Percentiles rank a stretch among this genome's conserved stretches.
phyloP scores from a whole-genome alignment of 2,797 vertebrate genomes.

The Champsocephalus gunnari region DNA sequence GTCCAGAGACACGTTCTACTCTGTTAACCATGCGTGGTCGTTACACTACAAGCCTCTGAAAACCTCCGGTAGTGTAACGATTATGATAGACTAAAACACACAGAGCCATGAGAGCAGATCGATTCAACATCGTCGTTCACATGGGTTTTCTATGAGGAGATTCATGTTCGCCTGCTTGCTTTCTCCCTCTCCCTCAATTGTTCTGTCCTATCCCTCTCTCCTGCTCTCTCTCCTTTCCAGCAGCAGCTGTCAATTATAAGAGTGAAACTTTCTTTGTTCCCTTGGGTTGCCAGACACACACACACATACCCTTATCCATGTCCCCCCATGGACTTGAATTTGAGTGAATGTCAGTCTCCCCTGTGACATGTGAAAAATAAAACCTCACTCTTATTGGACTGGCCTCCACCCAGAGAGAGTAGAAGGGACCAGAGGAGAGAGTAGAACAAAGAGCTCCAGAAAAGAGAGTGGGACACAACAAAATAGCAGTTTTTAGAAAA shows the following conservation, averaged over 20 bases:
- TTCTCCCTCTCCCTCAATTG: constrained; percentile 45
- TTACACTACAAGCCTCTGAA: constrained; percentile 40
- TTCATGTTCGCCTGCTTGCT: constrained; percentile 57
- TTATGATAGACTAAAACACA: constrained; percentile 46
- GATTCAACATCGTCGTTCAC: constrained; percentile 52
- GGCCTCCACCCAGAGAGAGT: constrained; percentile 60
- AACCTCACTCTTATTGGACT: constrained; percentile 62
- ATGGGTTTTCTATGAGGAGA: constrained; percentile 62
- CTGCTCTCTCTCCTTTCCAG: constrained; percentile 57
- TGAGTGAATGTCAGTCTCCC: constrained; percentile 72
- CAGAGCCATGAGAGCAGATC: constrained; percentile 54
- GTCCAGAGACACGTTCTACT: constrained; percentile 54
- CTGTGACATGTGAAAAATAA: constrained; percentile 70
- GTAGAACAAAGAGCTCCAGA: constrained; percentile 48
- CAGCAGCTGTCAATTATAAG: constrained; percentile 80
- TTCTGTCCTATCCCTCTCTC: constrained; percentile 28
- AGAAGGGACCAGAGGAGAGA: constrained; percentile 38
- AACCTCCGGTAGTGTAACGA: constrained; percentile 42
- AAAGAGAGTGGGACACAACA: constrained; percentile 47
- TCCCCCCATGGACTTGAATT: constrained; percentile 72
- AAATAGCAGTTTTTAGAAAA: constrained; percentile 46
- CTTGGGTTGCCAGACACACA: constrained; percentile 51
- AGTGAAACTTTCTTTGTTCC: constrained; percentile 75
- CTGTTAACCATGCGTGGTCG: constrained; percentile 59
- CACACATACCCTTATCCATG: constrained; percentile 39